Evolutionary conservation across 2,113 vertebrate species (phyloP), one percentile per base, ranked within the genome.

Genomic region (Gasterosteus aculeatus): DNA sequence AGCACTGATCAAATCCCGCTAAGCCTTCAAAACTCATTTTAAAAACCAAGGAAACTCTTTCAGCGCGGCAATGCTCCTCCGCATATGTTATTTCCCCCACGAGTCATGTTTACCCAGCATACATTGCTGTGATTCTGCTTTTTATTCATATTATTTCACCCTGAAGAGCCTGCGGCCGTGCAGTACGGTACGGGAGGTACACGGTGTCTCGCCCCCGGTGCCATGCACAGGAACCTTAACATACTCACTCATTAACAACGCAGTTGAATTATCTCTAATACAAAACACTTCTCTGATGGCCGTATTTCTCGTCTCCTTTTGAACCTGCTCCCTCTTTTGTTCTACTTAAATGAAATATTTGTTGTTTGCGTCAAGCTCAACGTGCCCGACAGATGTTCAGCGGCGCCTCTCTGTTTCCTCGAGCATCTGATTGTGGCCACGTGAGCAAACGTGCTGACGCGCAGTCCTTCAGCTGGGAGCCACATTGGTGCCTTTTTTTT

Each of bases 131-230:
- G 53, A 60, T 44, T 75, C 72, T 29, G 0, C 7, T 11, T 60
- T 14, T 46, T 16, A 15, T 46, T 46, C 22, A 26, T 26, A 4
- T 14, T 33, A 76, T 22, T 31, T 26, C 2, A 16, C 7, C 47
- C 38, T 9, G 41, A 66, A 19, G 14, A 64, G 81, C 81, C 85
- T 18, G 65, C 29, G 69, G 77, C 85, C 10, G 54, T 59, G 53
- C 44, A 66, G 64, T 78, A 39, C 70, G 75, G 71, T 78, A 42
- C 9, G 41, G 49, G 0, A 49, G 41, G 42, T 65, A 56, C 12
- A 53, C 4, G n/a, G 35, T 75, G 72, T 91, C 39, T 79, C 4
- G 71, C 82, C 83, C 0, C 72, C 16, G 85, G 85, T 33, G 35
- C 3, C 2, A 56, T 46, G 51, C 49, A 59, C 14, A 44, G n/a